Evolutionary conservation across 1,140 invertebrate species (phyloP).

Genomic region (Danaus melanippus): DNA sequence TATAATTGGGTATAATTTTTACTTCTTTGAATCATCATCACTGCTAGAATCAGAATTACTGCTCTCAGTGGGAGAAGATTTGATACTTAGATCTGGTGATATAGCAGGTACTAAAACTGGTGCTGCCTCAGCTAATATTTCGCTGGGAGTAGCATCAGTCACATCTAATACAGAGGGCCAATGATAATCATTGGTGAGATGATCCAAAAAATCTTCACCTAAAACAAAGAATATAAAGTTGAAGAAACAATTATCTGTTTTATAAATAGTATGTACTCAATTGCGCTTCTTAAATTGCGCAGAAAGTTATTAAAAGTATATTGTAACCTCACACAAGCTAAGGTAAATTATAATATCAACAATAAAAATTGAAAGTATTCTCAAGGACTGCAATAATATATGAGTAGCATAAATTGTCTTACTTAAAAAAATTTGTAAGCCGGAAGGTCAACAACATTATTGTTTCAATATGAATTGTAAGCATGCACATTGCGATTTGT

Average conservation of each 20-base stretch:
- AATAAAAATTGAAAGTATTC: constrained; percentile 19
- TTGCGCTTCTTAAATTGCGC: too few relatives aligned
- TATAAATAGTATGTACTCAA: too few relatives aligned
- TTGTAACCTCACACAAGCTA: constrained; percentile 7
- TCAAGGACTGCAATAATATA: constrained; percentile 16
- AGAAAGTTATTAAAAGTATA: neutral
- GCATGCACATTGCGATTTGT: constrained; percentile 27
- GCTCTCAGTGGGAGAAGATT: constrained; percentile 53
- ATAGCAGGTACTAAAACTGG: constrained; percentile 46
- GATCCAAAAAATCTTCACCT: constrained; percentile 53
- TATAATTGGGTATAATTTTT: constrained; percentile 6
- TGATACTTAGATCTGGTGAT: constrained; percentile 48
- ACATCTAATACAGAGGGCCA: constrained; percentile 53
- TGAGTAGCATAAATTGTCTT: constrained; percentile 9
- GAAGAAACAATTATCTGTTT: too few relatives aligned
- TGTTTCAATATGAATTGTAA: constrained; percentile 14
- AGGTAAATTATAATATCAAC: neutral
- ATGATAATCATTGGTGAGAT: constrained; percentile 49
- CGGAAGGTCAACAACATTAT: constrained; percentile 24
- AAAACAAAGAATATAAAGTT: constrained; percentile 15
- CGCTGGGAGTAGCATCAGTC: constrained; percentile 56
- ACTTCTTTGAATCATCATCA: constrained; percentile 67
- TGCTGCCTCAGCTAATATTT: constrained; percentile 62
- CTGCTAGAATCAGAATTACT: constrained; percentile 61
- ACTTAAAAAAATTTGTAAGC: constrained; percentile 17